Evolutionary conservation across 92 coral and sea anemone genomes (phyloP), one percentile per base, ranked within the genome.

Genomic region (Pocillopora grandis): DNA sequence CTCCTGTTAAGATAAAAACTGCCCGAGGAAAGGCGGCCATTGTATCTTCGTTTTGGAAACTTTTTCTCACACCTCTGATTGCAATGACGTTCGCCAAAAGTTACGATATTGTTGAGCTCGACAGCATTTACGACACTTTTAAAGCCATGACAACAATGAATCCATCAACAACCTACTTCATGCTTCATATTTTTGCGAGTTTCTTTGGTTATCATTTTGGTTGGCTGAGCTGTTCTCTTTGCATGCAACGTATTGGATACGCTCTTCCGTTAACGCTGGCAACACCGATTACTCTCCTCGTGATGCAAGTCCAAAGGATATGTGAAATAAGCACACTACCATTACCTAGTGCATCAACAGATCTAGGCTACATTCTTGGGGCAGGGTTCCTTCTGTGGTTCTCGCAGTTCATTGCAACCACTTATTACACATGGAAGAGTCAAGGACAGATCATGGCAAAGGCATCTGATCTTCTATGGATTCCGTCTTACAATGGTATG

Each of bases 401-500:
- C 33, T 80, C 89, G 15, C 89, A 89, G 70, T 85, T 80, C 57
- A 56, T 89, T 6, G 74, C 85, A 20, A 85, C 88, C 11, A 86
- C 82, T 9, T 89, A 80, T 58, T 85, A 85, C 69, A 86, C 79
- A 13, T 89, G 92, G 92, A 89, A 89, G 62, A 89, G 84, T 15
- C 83, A 72, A 15, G 92, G 92, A 74, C 68, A 80, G 77, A 76
- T 89, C 37, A 85, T 89, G 89, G 92, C 92, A 6, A 87, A 80
- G 23, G 81, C 92, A 5, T 20, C 49, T n/a, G 82, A 88, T 13
- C 86, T 89, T 23, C 71, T 89, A 66, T 87, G 92, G 80, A 84
- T 89, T 73, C 92, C 92, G 2, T 89, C 92, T 33, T 89, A 85
- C 62, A 89, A 85, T 36, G 92, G 92, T 89, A 80, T 3, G 89